Conservation (phyloP, 1,140 invertebrate genomes). For the Temnothorax nylanderi region DNA sequence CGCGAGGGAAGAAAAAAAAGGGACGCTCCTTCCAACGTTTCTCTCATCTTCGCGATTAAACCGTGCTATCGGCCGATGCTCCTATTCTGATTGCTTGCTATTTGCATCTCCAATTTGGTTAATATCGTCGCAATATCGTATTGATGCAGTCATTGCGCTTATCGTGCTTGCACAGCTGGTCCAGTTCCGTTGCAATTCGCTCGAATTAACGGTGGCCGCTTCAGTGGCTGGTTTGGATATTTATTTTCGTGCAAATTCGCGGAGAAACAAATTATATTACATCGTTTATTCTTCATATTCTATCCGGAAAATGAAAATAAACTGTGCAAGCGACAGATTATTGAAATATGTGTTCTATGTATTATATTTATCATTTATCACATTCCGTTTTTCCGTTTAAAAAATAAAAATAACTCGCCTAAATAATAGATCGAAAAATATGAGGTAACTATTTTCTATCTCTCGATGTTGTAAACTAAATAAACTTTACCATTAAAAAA, state of each 20-base stretch:
- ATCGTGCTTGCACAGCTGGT: constrained; percentile 49
- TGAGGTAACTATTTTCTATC: neutral
- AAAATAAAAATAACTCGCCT: neutral
- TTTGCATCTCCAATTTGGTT: constrained; percentile 21
- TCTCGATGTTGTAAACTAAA: neutral
- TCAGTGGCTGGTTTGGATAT: neutral
- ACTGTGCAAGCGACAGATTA: too few species aligned
- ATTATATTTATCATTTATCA: neutral
- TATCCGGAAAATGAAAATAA: constrained; percentile 11
- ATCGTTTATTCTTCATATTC: neutral
- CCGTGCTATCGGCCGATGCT: neutral
- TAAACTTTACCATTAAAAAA: neutral
- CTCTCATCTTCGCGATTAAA: neutral
- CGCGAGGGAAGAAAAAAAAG: neutral
- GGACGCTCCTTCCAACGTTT: neutral
- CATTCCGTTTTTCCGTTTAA: neutral
- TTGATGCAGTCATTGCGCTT: constrained; percentile 33
- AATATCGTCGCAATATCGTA: constrained; percentile 16
- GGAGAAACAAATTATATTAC: constrained; percentile 3
- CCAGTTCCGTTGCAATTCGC: constrained; percentile 13
- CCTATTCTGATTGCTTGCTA: neutral
- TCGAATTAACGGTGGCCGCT: constrained; percentile 24
- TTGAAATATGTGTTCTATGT: neutral
- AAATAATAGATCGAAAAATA: neutral
- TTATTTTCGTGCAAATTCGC: neutral